Conservation (phyloP, 2,888 invertebrate genomes). For the Rhopalosiphum nymphaeae region DNA sequence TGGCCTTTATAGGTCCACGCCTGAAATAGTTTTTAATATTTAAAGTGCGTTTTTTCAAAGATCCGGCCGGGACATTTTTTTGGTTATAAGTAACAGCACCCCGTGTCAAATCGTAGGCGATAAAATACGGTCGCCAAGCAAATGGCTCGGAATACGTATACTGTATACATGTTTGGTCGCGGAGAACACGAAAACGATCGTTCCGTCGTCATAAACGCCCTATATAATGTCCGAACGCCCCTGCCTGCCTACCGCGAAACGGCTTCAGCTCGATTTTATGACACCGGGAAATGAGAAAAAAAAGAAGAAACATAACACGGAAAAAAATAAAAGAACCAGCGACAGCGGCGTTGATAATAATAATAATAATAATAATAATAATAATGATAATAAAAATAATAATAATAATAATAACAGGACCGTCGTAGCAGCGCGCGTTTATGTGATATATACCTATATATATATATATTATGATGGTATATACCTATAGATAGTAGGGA, state of each 20-base stretch:
- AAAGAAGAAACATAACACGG: neutral
- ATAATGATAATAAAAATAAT: neutral
- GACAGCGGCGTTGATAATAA: constrained; percentile 15
- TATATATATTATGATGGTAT: neutral
- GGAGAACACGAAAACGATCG: constrained; percentile 48
- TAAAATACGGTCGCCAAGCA: constrained; percentile 55
- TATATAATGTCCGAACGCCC: constrained; percentile 24
- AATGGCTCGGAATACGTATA: constrained; percentile 48
- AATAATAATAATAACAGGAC: neutral
- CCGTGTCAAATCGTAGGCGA: constrained; percentile 24
- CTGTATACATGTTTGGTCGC: neutral
- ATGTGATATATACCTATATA: neutral
- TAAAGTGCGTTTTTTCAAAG: constrained; percentile 39
- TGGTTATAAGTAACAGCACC: constrained; percentile 23
- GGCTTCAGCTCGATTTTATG: constrained; percentile 50
- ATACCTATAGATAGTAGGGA: neutral
- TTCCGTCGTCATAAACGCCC: constrained; percentile 58
- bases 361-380: constrained; percentile 25
- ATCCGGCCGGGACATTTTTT: constrained; percentile 22
- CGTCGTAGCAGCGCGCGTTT: neutral
- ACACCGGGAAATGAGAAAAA: constrained; percentile 21
- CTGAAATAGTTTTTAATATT: constrained; percentile 52
- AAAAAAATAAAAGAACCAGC: constrained; percentile 28
- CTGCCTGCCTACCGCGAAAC: neutral
- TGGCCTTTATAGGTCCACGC: neutral